A percentile compares a stretch with the other conserved stretches of the same genome.
Conservation (phyloP, 2,888 invertebrate species). For the Fabriciana adippe region DNA sequence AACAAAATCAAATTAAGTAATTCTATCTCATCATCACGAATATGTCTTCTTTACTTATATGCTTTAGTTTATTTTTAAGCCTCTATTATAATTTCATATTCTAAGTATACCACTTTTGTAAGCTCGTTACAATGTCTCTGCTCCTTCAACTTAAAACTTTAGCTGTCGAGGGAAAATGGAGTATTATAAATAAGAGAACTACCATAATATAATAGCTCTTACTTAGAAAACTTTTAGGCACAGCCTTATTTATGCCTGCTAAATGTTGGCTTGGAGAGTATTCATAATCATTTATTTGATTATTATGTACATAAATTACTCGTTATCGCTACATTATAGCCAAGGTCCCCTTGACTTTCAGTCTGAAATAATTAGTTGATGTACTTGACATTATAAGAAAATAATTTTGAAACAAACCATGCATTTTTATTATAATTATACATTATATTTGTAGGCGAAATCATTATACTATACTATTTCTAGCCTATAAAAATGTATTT, state of each 20-base stretch:
- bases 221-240: constrained; percentile 37
- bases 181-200: constrained; percentile 6
- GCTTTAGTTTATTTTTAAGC: no score
- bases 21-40: no score
- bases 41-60: no score
- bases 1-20: no score
- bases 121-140: neutral
- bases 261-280: constrained; percentile 38
- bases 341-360: constrained; percentile 34
- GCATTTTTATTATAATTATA: constrained; percentile 10
- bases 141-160: neutral
- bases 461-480: no score
- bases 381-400: constrained; percentile 11
- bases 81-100: neutral
- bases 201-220: constrained; percentile 30
- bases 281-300: constrained; percentile 39
- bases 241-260: constrained; percentile 33
- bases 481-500: no score
- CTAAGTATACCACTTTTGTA: constrained; percentile 1
- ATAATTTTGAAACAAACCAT: constrained; percentile 3
- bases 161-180: constrained; percentile 10
- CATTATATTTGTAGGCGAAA: neutral
- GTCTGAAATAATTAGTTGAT: constrained; percentile 26
- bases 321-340: constrained; percentile 33
- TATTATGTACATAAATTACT: constrained; percentile 39